These are phyloP conservation scores for Polypedilum pembai DNA, from an alignment of 1,140 invertebrate genomes.

Conservation along the genomic window DNA sequence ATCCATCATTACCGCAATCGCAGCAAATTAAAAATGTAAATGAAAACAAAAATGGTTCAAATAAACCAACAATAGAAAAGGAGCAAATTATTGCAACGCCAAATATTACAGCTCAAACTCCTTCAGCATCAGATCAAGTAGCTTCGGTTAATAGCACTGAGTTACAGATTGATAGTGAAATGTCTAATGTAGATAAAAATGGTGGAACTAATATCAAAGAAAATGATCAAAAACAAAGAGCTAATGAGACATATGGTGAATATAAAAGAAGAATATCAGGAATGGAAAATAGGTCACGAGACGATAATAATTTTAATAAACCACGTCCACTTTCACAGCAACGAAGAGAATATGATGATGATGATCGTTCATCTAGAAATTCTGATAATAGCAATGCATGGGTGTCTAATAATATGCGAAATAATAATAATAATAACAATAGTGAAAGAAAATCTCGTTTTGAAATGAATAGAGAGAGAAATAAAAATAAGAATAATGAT, in stretches of 20 bases:
- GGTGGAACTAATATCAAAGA: background rate
- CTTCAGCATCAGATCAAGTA: too few relatives aligned
- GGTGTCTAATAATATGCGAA: background rate
- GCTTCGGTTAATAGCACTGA: too few relatives aligned
- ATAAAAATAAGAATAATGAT: background rate
- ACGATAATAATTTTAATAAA: background rate
- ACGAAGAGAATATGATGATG: background rate
- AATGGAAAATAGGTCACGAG: background rate
- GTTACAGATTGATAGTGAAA: too few relatives aligned
- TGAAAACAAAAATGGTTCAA: too few relatives aligned
- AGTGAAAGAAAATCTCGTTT: slow-evolving; percentile 1
- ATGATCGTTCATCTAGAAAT: background rate
- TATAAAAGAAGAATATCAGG: background rate
- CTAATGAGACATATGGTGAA: slow-evolving; percentile 9
- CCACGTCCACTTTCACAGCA: background rate
- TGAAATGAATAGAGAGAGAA: background rate
- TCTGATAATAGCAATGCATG: background rate
- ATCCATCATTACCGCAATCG: too few relatives aligned
- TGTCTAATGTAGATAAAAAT: too few relatives aligned
- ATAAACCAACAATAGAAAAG: background rate
- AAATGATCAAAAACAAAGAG: background rate
- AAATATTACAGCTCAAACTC: too few relatives aligned
- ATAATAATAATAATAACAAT: background rate
- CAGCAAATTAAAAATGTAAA: background rate
- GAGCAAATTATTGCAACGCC: background rate